Evolutionary conservation across 2,113 vertebrate genomes (phyloP).

Genomic region (Bucco capensis): DNA sequence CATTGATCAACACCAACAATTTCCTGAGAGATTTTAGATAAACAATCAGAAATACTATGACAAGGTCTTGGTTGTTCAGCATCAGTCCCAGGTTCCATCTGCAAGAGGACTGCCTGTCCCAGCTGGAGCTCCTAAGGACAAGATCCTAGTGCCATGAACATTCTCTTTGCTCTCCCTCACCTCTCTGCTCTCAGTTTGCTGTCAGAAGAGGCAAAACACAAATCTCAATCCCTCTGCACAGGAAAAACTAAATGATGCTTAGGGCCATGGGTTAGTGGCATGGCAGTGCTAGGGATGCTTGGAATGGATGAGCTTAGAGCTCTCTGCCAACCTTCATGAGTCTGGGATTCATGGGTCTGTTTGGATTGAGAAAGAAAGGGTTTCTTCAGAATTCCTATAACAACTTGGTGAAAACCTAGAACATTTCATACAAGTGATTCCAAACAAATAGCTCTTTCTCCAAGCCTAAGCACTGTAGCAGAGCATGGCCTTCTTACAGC

Average conservation of each 20-base stretch:
- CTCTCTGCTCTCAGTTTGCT: background rate
- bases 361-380: background rate
- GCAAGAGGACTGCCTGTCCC: too few relatives aligned
- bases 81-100: background rate
- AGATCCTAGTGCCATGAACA: too few relatives aligned
- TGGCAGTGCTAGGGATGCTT: too few relatives aligned
- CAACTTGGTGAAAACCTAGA: background rate
- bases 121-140: fast-evolving
- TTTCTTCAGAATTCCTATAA: background rate
- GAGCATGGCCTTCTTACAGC: background rate
- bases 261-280: too few relatives aligned
- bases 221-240: background rate
- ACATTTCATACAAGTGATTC: background rate
- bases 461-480: background rate
- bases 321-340: too few relatives aligned
- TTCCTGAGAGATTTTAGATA: background rate
- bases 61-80: background rate
- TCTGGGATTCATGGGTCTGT: too few relatives aligned
- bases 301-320: too few relatives aligned
- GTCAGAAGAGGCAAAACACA: background rate
- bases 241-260: background rate
- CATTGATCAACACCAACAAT: background rate
- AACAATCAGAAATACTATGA: background rate
- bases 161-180: background rate
- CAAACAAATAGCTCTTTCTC: background rate